A percentile compares a stretch with the other conserved stretches of the same genome.
phyloP scores from a whole-genome alignment of 2,888 invertebrate genomes.

The Troglohyphantes excavatus region DNA sequence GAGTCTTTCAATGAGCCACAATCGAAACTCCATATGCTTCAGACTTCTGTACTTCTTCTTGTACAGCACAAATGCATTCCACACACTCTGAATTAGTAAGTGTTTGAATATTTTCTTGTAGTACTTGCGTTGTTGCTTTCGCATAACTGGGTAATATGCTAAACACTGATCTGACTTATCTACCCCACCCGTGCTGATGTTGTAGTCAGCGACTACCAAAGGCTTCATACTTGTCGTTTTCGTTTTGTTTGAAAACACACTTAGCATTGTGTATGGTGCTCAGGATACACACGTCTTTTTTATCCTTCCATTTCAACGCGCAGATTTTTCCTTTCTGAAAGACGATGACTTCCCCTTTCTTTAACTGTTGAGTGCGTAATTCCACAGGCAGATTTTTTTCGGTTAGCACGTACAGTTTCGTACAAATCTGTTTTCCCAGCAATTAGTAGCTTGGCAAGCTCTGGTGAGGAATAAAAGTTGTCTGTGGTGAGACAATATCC shows the following conservation, averaged over 20 bases:
- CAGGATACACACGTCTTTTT: constrained; percentile 37
- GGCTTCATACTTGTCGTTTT: background rate
- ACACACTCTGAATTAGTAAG: constrained; percentile 45
- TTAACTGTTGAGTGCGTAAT: background rate
- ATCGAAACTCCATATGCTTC: background rate
- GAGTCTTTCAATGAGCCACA: constrained; percentile 8
- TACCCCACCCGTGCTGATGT: too few species aligned
- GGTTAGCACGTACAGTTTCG: background rate
- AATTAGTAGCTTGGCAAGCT: constrained; percentile 56
- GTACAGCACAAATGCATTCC: constrained; percentile 9
- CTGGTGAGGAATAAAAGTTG: constrained; percentile 41
- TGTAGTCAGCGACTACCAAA: background rate
- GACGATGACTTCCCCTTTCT: constrained; percentile 47
- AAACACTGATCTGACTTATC: background rate
- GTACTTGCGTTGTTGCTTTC: too few species aligned
- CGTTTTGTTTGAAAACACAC: background rate
- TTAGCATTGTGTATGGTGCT: background rate
- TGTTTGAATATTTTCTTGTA: constrained; percentile 16
- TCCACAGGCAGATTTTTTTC: background rate
- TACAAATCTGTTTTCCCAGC: background rate
- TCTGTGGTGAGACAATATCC: too few species aligned
- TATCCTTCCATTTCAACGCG: constrained; percentile 31
- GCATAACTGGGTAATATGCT: too few species aligned
- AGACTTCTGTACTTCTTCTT: background rate
- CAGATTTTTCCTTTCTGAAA: constrained; percentile 45